Percentiles rank a stretch among this genome's conserved stretches.
Conservation (phyloP, 2,113 vertebrate genomes). For the Urocitellus parryii region DNA sequence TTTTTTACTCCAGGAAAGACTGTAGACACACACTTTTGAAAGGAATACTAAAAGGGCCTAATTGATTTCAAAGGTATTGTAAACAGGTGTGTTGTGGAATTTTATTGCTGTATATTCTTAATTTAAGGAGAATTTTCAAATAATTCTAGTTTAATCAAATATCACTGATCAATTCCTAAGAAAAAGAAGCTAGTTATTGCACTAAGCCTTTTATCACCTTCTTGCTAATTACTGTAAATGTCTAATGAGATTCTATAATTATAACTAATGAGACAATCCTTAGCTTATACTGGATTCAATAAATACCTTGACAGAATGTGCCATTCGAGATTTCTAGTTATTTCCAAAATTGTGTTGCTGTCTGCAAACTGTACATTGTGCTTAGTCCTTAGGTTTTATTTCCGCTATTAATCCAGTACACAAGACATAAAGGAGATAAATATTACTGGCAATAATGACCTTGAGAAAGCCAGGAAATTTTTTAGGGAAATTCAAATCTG, state of each 20-base stretch:
- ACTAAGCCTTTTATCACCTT: not conserved
- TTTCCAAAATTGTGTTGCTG: conserved; percentile 10
- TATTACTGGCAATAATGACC: not conserved
- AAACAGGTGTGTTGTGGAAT: not conserved
- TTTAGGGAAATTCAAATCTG: not conserved
- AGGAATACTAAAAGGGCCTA: not conserved
- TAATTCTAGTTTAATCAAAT: conserved; percentile 35
- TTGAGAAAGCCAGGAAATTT: conserved; percentile 39
- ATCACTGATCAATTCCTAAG: conserved; percentile 24
- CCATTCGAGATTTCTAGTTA: conserved; percentile 41
- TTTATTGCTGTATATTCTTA: not conserved
- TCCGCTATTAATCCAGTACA: not conserved
- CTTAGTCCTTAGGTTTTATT: conserved; percentile 8
- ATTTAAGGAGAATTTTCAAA: conserved; percentile 6
- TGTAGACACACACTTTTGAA: not conserved
- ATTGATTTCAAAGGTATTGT: conserved; percentile 16
- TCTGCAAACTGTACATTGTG: conserved; percentile 7
- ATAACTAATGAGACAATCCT: conserved; percentile 27
- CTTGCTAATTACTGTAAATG: conserved; percentile 52
- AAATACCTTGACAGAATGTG: conserved; percentile 14
- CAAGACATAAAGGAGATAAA: not conserved
- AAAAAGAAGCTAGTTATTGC: conserved; percentile 13
- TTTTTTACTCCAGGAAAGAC: not conserved
- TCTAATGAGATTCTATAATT: conserved; percentile 15
- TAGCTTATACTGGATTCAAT: not conserved